Percentiles rank a stretch among this genome's conserved stretches.
Conservation (phyloP, 2,113 vertebrate genomes). For the Oreocharis arfaki region DNA sequence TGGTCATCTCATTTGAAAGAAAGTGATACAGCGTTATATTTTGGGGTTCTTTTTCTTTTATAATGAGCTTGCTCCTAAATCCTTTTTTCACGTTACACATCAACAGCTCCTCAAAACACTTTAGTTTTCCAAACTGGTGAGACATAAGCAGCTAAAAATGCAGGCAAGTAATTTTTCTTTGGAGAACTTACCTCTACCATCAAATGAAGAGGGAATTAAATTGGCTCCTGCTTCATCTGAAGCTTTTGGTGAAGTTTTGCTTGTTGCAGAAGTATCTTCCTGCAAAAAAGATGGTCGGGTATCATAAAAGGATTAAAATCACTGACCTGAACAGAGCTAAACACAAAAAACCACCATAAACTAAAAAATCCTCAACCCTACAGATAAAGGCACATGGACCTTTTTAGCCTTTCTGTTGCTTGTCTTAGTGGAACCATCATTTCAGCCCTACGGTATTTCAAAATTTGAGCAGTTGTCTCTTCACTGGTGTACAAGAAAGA, state of each 20-base stretch:
- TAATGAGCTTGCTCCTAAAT: background rate
- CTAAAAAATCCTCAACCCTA: background rate
- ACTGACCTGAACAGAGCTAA: background rate
- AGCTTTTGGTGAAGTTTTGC: background rate
- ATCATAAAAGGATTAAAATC: background rate
- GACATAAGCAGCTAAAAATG: background rate
- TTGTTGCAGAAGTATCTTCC: conserved; percentile 25
- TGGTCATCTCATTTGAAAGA: background rate
- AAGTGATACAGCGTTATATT: background rate
- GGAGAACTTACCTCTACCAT: conserved; percentile 53
- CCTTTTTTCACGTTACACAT: background rate
- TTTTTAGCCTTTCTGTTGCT: background rate
- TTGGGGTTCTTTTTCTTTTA: background rate
- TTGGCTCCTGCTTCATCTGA: background rate
- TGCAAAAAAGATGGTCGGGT: conserved; percentile 13
- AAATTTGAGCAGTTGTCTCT: background rate
- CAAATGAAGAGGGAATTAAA: conserved; percentile 7
- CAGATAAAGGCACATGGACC: background rate
- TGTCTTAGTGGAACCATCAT: background rate
- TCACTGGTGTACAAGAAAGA: background rate
- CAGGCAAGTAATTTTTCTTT: background rate
- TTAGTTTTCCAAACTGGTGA: background rate
- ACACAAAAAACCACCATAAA: background rate
- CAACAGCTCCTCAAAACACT: background rate
- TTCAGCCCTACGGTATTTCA: background rate